Conservation (phyloP, 1,140 invertebrate genomes). For the Armadillidium nasatum region DNA sequence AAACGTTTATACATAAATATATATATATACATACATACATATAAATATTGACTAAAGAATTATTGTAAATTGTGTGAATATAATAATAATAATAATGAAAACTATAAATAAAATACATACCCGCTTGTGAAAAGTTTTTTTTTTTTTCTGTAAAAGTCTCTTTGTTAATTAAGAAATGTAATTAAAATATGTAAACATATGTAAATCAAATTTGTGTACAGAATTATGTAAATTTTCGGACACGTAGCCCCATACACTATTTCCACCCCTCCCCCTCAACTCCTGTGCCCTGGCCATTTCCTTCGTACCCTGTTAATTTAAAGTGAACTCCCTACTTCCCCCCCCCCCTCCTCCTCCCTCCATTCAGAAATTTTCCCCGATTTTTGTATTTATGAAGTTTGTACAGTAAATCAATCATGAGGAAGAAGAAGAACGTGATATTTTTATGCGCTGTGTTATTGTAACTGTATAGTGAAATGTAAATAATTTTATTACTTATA, state of each 20-base stretch:
- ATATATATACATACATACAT: no score
- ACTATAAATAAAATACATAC: conserved; percentile 19
- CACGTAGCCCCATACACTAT: not conserved
- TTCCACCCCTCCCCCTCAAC: no score
- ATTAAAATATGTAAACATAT: conserved; percentile 42
- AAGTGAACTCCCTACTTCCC: no score
- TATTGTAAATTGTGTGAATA: conserved; percentile 46
- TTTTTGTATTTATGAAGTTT: conserved; percentile 43
- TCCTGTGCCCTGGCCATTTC: no score
- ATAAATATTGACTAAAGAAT: conserved; percentile 30
- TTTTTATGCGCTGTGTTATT: conserved; percentile 43
- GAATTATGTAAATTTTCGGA: conserved; percentile 46
- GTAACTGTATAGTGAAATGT: conserved; percentile 44
- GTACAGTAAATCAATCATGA: conserved; percentile 41
- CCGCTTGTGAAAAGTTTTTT: conserved; percentile 2
- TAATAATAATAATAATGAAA: conserved; percentile 33
- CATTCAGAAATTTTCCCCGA: conserved; percentile 10
- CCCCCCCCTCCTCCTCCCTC: no score
- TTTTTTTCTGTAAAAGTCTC: conserved; percentile 34
- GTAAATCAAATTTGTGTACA: conserved; percentile 46
- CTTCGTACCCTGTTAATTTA: no score
- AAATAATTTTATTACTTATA: conserved; percentile 39
- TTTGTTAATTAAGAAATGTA: conserved; percentile 27
- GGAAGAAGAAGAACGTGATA: conserved; percentile 33
- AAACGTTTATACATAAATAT: no score